Conservation (phyloP, 2,888 invertebrate genomes). For the Amblyjoppa fuscipennis region DNA sequence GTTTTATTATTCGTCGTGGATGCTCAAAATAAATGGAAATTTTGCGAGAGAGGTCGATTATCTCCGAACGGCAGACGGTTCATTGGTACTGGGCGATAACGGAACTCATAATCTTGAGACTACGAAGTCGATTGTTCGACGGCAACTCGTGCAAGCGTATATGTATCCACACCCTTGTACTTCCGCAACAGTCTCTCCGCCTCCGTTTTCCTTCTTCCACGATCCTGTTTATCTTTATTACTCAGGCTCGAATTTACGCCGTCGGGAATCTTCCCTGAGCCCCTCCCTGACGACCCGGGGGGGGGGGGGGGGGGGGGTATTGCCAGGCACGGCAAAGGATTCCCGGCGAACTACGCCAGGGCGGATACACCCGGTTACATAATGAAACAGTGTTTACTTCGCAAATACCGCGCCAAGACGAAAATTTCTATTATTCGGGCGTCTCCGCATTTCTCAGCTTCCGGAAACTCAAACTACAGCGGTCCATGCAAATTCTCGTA, state of each 20-base stretch:
- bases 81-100: constrained; percentile 76
- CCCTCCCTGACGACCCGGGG: neutral
- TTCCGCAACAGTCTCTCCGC: constrained; percentile 24
- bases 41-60: constrained; percentile 54
- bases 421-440: constrained; percentile 80
- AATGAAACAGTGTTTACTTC: constrained; percentile 77
- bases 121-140: constrained; percentile 9
- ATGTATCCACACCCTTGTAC: neutral
- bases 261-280: constrained; percentile 21
- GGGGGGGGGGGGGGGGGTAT: neutral
- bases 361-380: constrained; percentile 64
- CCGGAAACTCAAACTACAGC: neutral
- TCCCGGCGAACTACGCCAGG: constrained; percentile 43
- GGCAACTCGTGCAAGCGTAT: neutral
- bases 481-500: neutral
- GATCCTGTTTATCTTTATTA: constrained; percentile 79
- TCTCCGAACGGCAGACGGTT: constrained; percentile 69
- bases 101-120: constrained; percentile 69
- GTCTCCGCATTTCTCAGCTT: constrained; percentile 14
- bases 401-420: constrained; percentile 76
- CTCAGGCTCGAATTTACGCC: constrained; percentile 64
- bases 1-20: neutral
- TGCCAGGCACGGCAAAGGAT: constrained; percentile 9
- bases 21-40: neutral
- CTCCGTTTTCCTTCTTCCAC: constrained; percentile 55